A percentile compares a stretch with the other conserved stretches of the same genome.
phyloP scores from a whole-genome alignment of 1,140 invertebrate genomes.

The Macrosteles quadrilineatus region DNA sequence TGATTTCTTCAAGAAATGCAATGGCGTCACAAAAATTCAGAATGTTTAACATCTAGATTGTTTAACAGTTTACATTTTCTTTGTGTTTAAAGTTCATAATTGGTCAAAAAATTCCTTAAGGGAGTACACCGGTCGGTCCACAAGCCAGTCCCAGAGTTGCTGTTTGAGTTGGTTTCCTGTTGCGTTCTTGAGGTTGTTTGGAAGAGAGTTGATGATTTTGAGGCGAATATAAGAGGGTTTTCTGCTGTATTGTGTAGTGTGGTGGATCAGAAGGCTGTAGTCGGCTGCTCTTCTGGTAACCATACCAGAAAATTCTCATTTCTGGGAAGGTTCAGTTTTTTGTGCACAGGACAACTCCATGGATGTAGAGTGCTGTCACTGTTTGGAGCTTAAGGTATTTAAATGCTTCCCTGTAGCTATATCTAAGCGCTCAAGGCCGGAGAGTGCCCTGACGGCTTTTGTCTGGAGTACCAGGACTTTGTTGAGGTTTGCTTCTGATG shows the following conservation, averaged over 20 bases:
- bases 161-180: not conserved
- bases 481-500: constrained; percentile 5
- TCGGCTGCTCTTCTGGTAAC: too few species aligned
- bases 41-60: not conserved
- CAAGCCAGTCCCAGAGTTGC: not conserved
- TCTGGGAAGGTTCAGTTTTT: too few species aligned
- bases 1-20: constrained; percentile 5
- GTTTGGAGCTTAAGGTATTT: too few species aligned
- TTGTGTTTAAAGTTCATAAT: too few species aligned
- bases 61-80: not conserved
- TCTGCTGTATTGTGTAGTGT: not conserved
- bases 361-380: too few species aligned
- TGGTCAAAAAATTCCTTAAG: too few species aligned
- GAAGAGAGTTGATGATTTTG: not conserved
- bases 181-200: constrained; percentile 2
- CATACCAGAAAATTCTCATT: too few species aligned
- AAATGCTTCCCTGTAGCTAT: too few species aligned
- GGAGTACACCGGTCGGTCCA: not conserved
- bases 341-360: too few species aligned
- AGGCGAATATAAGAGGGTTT: not conserved
- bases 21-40: not conserved
- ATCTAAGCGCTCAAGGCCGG: too few species aligned
- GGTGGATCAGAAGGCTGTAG: not conserved
- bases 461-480: not conserved
- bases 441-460: too few species aligned